Percentiles rank a stretch among this genome's conserved stretches.
Evolutionary conservation across 2,113 vertebrate species (phyloP).

Genomic region (mouse (Mus musculus)): GRCm39 chr12:48536501-48537000

Average conservation of each 20-base stretch:
- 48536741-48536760: not conserved
- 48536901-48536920: no score
- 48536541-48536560: no score
- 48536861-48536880: no score
- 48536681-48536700: not conserved
- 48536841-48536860: no score
- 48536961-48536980: no score
- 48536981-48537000: no score
- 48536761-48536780: no score
- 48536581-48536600: not conserved
- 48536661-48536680: not conserved
- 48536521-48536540: not conserved
- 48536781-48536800: not conserved
- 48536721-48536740: not conserved
- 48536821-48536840: no score
- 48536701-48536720: not conserved
- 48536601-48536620: not conserved
- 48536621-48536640: not conserved
- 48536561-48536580: fast-evolving
- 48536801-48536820: no score
- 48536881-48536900: no score
- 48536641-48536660: not conserved
- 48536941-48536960: no score
- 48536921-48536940: no score
- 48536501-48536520: not conserved